Evolutionary conservation across 2,113 vertebrate species (phyloP), one percentile per base, ranked within the genome.

Genomic region (Lepisosteus osseus): DNA sequence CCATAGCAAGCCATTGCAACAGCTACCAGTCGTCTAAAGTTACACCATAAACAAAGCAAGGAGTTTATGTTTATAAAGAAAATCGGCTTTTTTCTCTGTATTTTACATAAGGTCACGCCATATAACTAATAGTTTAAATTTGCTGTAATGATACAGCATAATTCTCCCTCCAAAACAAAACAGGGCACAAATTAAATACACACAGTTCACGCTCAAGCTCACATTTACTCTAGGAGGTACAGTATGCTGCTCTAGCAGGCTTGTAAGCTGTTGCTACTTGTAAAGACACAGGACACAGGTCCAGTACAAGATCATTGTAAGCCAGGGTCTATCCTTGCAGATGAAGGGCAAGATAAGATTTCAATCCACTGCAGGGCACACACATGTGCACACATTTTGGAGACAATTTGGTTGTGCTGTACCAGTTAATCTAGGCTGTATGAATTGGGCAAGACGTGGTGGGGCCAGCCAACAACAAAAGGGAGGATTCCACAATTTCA

Each of bases 191-290:
- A 67, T 57, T 44, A 68, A 64, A 59, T 61, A 72, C 59, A 69
- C 64, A 73, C 11, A 68, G 5, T 17, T 64, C 13, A 71, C 71
- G 54, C 74, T 44, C 45, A 64, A 66, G 74, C 57, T 72, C 72
- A 76, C 71, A 67, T 67, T 68, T 7, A 41, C 65, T 73, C 74
- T 29, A 15, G 65, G 1, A 83, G 81, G 80, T 47, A 80, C 90
- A 92, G 87, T 83, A 86, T 86, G 87, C 67, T 76, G 69, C 4
- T 17, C 7, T 17, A 72, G 72, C 2, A 70, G 67, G 85, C 83
- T 88, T 11, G 85, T 64, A 55, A 83, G 85, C 79, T 72, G 84
- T 76, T 9, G 6, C 88, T 91, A 86, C 88, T 89, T 90, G 90
- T 88, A 93, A 91, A 89, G 89, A 95, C 89, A 91, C 88, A 29